Percentiles rank a stretch among this genome's conserved stretches.
Evolutionary conservation across 2,797 vertebrate genomes (phyloP).

Genomic region (Manis javanica): DNA sequence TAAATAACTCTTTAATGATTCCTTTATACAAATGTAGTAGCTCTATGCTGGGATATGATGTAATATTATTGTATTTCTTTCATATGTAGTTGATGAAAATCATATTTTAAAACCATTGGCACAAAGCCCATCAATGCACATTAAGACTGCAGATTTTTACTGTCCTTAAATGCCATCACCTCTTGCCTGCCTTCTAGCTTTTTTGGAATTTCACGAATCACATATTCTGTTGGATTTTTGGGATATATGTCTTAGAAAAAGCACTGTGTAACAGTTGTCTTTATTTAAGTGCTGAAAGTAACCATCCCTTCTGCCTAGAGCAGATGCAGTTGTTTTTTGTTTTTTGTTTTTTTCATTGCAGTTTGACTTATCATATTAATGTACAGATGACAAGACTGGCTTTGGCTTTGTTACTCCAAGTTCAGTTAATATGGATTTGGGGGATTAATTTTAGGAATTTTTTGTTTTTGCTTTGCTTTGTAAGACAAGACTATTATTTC

Average conservation of each 20-base stretch:
- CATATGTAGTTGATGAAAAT: not conserved
- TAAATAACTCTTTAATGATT: constrained; percentile 39
- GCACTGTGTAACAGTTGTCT: not conserved
- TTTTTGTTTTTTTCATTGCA: not conserved
- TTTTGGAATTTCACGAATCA: not conserved
- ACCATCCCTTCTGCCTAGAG: not conserved
- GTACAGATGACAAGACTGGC: not conserved
- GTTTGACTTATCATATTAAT: constrained; percentile 54
- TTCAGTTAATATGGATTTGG: constrained; percentile 23
- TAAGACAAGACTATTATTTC: constrained; percentile 27
- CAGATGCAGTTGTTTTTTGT: not conserved
- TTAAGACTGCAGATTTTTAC: not conserved
- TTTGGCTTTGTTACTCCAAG: constrained; percentile 36
- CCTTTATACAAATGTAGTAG: not conserved
- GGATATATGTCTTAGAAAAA: constrained; percentile 8
- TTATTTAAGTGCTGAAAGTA: not conserved
- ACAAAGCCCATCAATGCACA: not conserved
- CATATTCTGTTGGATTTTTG: not conserved
- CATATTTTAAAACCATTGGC: not conserved
- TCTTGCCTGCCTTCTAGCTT: not conserved
- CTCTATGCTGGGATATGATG: not conserved
- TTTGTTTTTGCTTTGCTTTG: constrained; percentile 6
- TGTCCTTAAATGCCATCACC: not conserved
- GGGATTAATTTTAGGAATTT: constrained; percentile 58
- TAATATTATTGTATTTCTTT: not conserved